A percentile compares a stretch with the other conserved stretches of the same genome.
Evolutionary conservation across 1,140 invertebrate species (phyloP).

Genomic region (Eumeta japonica): DNA sequence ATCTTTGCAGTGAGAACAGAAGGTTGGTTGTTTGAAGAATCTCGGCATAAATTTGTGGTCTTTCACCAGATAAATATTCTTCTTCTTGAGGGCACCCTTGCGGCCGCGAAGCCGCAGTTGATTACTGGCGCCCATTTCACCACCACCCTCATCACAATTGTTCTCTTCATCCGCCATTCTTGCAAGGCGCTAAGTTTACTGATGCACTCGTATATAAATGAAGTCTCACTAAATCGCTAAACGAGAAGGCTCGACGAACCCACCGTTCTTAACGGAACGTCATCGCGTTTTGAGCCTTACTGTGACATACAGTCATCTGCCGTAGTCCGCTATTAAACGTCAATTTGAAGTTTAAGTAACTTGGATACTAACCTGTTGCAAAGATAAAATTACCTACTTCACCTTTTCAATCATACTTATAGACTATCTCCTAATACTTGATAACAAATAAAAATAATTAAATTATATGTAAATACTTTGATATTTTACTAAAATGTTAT

Average conservation of each 20-base stretch:
- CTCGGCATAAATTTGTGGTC: constrained; percentile 98
- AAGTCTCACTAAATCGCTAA: constrained; percentile 38
- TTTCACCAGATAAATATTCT: constrained; percentile 97
- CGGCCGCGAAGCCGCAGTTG: constrained; percentile 76
- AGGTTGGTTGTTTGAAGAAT: constrained; percentile 99
- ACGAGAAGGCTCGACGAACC: constrained; percentile 22
- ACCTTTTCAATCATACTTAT: background rate
- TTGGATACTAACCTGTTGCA: background rate
- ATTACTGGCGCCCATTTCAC: constrained; percentile 69
- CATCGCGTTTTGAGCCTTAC: constrained; percentile 25
- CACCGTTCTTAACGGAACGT: constrained; percentile 44
- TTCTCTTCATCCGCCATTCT: constrained; percentile 68
- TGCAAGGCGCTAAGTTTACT: constrained; percentile 24
- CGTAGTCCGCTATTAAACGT: background rate
- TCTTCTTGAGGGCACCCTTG: constrained; percentile 98
- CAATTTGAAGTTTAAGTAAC: background rate
- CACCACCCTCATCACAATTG: constrained; percentile 75
- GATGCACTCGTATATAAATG: constrained; percentile 34
- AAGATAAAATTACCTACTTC: constrained; percentile 1
- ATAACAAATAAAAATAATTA: background rate
- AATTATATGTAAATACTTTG: no score
- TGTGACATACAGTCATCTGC: background rate
- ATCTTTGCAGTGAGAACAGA: constrained; percentile 99
- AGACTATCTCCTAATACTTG: background rate
- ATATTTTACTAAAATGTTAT: background rate